phyloP scores from a whole-genome alignment of 2,888 invertebrate genomes.

The Scaeva pyrastri region DNA sequence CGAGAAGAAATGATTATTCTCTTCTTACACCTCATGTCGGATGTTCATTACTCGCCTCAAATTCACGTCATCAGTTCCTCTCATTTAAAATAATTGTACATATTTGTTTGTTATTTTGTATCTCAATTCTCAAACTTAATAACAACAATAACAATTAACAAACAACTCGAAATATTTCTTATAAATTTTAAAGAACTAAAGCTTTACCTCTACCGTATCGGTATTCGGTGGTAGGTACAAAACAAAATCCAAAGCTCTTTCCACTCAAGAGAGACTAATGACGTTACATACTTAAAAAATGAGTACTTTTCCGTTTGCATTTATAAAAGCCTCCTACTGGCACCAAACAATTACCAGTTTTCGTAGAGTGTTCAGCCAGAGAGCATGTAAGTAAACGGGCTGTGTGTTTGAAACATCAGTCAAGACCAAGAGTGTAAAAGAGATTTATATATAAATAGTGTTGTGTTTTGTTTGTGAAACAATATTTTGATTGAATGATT shows the following conservation, averaged over 20 bases:
- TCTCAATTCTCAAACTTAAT: too few species aligned
- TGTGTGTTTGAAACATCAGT: not conserved
- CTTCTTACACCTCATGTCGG: too few species aligned
- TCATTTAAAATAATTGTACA: too few species aligned
- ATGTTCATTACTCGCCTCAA: too few species aligned
- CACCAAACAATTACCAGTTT: constrained; percentile 78
- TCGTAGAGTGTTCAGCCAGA: constrained; percentile 77
- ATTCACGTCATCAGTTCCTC: too few species aligned
- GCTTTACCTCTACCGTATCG: too few species aligned
- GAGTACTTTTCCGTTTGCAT: constrained; percentile 48
- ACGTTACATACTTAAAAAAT: constrained; percentile 37
- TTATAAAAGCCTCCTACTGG: constrained; percentile 77
- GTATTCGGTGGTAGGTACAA: too few species aligned
- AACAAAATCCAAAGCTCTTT: not conserved
- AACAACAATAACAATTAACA: too few species aligned
- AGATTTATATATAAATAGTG: constrained; percentile 13
- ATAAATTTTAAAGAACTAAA: too few species aligned
- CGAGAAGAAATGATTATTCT: too few species aligned
- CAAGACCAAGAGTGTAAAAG: not conserved
- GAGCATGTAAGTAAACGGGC: constrained; percentile 63
- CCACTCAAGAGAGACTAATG: constrained; percentile 43
- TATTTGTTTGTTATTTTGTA: too few species aligned
- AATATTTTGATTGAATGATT: constrained; percentile 50
- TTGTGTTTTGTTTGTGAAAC: constrained; percentile 33
- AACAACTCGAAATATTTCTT: too few species aligned